These are phyloP conservation scores for Pyxicephalus adspersus DNA, from an alignment of 2,113 vertebrate species.

Conservation along the genomic window DNA sequence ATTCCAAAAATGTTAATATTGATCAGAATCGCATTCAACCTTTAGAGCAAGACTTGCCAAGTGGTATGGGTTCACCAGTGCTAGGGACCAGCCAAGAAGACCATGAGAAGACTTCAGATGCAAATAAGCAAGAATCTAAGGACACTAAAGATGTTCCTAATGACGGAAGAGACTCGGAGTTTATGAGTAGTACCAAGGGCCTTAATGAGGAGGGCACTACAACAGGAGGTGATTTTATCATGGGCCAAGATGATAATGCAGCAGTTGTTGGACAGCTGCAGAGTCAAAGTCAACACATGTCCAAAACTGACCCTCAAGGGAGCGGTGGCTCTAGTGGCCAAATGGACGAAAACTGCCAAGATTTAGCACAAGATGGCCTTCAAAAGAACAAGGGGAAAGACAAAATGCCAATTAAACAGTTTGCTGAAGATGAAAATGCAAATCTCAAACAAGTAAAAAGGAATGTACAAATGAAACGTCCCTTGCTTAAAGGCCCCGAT, in stretches of 20 bases:
- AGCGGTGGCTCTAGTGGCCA: constrained; percentile 70
- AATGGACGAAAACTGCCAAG: constrained; percentile 77
- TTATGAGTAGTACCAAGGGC: constrained; percentile 77
- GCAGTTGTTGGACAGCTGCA: constrained; percentile 68
- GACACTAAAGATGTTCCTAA: constrained; percentile 70
- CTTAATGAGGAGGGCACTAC: constrained; percentile 75
- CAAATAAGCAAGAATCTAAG: constrained; percentile 73
- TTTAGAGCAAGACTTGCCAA: constrained; percentile 68
- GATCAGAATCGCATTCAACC: constrained; percentile 74
- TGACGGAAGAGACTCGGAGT: constrained; percentile 76
- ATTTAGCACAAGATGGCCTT: constrained; percentile 74
- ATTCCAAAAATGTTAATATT: constrained; percentile 71
- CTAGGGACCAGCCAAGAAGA: constrained; percentile 71
- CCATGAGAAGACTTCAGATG: constrained; percentile 67
- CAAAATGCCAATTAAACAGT: constrained; percentile 79
- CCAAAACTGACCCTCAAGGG: constrained; percentile 63
- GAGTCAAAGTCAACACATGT: constrained; percentile 65
- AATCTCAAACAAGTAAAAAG: constrained; percentile 80
- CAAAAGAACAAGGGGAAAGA: constrained; percentile 84
- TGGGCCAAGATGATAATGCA: constrained; percentile 73
- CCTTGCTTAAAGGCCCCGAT: constrained; percentile 83
- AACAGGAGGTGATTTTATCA: constrained; percentile 76
- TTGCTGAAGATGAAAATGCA: constrained; percentile 76
- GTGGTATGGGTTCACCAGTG: constrained; percentile 67
- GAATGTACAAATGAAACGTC: constrained; percentile 81